phyloP scores from a whole-genome alignment of 2,797 vertebrate species.

The Dermochelys coriacea region DNA sequence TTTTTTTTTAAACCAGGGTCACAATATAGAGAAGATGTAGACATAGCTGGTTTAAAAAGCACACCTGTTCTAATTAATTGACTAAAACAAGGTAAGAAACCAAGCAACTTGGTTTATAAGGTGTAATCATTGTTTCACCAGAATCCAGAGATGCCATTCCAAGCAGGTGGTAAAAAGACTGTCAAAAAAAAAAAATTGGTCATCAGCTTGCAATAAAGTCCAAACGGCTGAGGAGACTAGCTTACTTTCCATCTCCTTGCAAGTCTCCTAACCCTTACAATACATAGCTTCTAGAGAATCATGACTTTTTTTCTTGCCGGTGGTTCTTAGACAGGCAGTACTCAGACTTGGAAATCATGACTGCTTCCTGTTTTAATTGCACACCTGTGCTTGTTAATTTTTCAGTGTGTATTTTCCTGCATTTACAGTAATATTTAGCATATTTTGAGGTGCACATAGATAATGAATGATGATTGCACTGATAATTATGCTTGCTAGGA shows the following conservation, averaged over 20 bases:
- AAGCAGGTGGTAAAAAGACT: background rate
- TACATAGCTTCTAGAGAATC: background rate
- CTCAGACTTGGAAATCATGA: background rate
- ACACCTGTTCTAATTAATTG: background rate
- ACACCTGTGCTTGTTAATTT: background rate
- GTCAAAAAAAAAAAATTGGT: background rate
- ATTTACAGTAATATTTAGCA: slow-evolving; percentile 31
- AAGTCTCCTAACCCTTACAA: background rate
- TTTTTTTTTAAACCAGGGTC: background rate
- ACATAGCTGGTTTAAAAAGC: background rate
- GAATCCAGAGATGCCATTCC: background rate
- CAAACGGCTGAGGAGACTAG: background rate
- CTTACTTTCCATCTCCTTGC: background rate
- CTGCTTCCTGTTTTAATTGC: background rate
- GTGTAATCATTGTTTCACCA: background rate
- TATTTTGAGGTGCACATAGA: slow-evolving; percentile 15
- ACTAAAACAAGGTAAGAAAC: background rate
- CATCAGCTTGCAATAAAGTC: background rate
- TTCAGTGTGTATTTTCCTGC: slow-evolving; percentile 19
- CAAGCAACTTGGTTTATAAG: background rate
- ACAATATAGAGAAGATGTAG: slow-evolving; percentile 18
- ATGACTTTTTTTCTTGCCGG: background rate
- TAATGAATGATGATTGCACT: slow-evolving; percentile 46
- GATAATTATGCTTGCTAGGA: slow-evolving; percentile 60
- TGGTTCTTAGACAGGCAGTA: background rate